Conservation (phyloP, 2,797 vertebrate genomes). For the Taenioides sp. region DNA sequence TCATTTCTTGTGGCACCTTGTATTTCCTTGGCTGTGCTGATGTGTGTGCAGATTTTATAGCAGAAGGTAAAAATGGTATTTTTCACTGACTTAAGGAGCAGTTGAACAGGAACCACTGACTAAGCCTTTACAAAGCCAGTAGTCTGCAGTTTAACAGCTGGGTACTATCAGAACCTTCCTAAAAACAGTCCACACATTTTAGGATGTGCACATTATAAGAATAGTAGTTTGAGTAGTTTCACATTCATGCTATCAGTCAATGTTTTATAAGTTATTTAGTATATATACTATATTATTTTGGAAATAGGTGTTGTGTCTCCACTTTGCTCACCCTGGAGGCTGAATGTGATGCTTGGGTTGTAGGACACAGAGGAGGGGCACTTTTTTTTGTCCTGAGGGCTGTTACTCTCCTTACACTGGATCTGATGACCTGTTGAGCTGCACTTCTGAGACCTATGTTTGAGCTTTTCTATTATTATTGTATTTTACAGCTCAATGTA, state of each 20-base stretch:
- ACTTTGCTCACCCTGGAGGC: too few species aligned
- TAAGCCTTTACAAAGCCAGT: constrained; percentile 9
- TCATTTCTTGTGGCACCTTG: constrained; percentile 23
- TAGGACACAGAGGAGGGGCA: too few species aligned
- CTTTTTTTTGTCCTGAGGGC: too few species aligned
- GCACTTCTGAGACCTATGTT: too few species aligned
- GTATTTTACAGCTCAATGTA: too few species aligned
- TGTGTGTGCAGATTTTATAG: constrained; percentile 43
- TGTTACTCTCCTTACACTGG: too few species aligned
- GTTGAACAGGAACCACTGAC: constrained; percentile 5
- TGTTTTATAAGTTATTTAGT: neutral
- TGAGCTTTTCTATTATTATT: too few species aligned
- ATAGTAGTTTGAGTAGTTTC: too few species aligned
- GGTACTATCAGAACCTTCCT: neutral
- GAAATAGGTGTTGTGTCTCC: too few species aligned
- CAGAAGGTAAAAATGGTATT: constrained; percentile 39
- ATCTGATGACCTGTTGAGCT: too few species aligned
- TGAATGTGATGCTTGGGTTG: too few species aligned
- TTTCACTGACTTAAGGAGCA: constrained; percentile 13
- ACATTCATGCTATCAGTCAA: too few species aligned
- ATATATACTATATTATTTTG: neutral
- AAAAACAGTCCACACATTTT: neutral
- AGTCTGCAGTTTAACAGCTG: constrained; percentile 8
- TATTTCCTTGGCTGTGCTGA: constrained; percentile 24
- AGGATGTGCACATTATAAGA: neutral